phyloP scores from a whole-genome alignment of 2,113 vertebrate species.

The Cyprinodon variegatus region DNA sequence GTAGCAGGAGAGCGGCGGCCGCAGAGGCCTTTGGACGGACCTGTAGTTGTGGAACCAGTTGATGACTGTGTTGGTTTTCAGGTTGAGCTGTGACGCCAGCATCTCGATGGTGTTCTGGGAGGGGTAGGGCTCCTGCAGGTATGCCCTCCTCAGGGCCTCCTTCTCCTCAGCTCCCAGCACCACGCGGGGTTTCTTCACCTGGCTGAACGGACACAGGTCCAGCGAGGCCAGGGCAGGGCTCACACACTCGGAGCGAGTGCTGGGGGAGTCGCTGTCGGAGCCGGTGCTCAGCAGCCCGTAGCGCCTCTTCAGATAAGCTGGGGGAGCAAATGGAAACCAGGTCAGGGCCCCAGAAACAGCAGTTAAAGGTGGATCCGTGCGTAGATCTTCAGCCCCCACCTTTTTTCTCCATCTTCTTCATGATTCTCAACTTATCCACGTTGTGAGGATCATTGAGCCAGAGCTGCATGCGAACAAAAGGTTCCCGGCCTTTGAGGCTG shows the following conservation, averaged over 20 bases:
- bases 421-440: conserved; percentile 92
- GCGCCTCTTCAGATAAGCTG: conserved; percentile 95
- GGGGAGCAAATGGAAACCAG: conserved; percentile 3
- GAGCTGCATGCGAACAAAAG: conserved; percentile 98
- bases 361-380: neutral
- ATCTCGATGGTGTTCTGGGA: conserved; percentile 97
- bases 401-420: conserved; percentile 99
- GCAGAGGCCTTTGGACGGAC: conserved; percentile 64
- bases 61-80: conserved; percentile 98
- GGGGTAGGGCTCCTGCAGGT: conserved; percentile 95
- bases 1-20: neutral
- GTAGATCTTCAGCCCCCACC: conserved; percentile 75
- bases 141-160: conserved; percentile 91
- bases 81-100: conserved; percentile 93
- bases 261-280: conserved; percentile 93
- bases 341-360: neutral
- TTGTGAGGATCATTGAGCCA: conserved; percentile 98
- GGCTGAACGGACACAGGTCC: conserved; percentile 88
- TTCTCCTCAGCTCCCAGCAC: conserved; percentile 95
- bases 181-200: conserved; percentile 93
- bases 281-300: conserved; percentile 91
- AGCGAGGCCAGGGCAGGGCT: conserved; percentile 86
- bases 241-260: conserved; percentile 86
- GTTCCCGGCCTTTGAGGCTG: conserved; percentile 96
- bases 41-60: conserved; percentile 99